Percentiles rank a stretch among this genome's conserved stretches.
These are phyloP conservation scores for Sitta carolinensis DNA, from an alignment of 2,797 vertebrate genomes.

Conservation along the genomic window DNA sequence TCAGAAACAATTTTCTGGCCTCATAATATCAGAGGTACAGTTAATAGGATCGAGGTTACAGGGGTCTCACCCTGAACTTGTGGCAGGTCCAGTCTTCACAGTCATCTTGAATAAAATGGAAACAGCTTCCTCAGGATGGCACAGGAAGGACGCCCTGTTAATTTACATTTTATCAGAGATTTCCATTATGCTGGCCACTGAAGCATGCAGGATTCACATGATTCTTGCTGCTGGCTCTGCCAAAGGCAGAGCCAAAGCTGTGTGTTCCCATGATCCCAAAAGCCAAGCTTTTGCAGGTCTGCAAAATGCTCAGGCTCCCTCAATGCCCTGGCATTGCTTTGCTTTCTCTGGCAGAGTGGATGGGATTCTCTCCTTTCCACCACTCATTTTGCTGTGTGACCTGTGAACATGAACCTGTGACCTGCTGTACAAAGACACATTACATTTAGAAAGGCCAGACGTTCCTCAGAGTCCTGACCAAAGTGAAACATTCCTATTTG, in stretches of 20 bases:
- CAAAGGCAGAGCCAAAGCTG: neutral
- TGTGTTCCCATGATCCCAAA: neutral
- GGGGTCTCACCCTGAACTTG: fast-evolving
- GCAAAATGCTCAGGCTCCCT: neutral
- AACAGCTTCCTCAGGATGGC: neutral
- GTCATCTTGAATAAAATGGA: neutral
- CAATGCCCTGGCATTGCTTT: neutral
- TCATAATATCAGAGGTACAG: neutral
- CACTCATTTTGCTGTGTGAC: fast-evolving
- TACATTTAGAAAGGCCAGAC: neutral
- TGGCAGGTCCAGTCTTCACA: neutral
- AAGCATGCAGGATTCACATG: neutral
- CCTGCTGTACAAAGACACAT: fast-evolving
- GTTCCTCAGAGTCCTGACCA: neutral
- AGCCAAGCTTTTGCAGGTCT: neutral
- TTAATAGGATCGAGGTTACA: neutral
- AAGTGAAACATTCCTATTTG: neutral
- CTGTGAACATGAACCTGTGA: neutral
- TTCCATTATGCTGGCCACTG: neutral
- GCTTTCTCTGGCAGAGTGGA: neutral
- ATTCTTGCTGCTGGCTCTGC: neutral
- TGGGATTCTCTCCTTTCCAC: neutral
- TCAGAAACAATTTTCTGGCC: neutral
- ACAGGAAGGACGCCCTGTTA: neutral
- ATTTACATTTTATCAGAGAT: neutral